Percentiles rank a stretch among this genome's conserved stretches.
Evolutionary conservation across 2,113 vertebrate genomes (phyloP).

Genomic region (Suricata suricatta): DNA sequence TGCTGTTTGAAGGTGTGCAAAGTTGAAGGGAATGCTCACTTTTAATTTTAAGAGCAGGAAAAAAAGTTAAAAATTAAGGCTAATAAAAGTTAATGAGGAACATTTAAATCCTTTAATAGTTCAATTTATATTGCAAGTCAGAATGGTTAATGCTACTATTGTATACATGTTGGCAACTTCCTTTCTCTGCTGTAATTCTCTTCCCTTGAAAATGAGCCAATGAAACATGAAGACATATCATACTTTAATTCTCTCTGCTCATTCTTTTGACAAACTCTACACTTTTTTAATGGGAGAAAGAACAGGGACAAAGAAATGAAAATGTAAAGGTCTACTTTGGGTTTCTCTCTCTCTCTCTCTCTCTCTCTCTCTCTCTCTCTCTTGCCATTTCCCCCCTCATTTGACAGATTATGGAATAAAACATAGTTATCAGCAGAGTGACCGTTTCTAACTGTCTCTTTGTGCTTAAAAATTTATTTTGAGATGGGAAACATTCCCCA

Average conservation of each 20-base stretch:
- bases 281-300: not conserved
- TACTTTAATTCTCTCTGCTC: slow-evolving; percentile 41
- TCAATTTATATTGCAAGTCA: slow-evolving; percentile 80
- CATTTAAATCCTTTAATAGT: slow-evolving; percentile 75
- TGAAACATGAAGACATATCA: slow-evolving; percentile 1
- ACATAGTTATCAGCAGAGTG: slow-evolving; percentile 72
- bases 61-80: slow-evolving; percentile 74
- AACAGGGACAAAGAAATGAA: slow-evolving; percentile 57
- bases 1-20: not conserved
- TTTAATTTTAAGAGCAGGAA: slow-evolving; percentile 75
- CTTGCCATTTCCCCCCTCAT: slow-evolving; percentile 59
- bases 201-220: slow-evolving; percentile 68
- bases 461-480: slow-evolving; percentile 69
- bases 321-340: slow-evolving; percentile 26
- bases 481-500: slow-evolving; percentile 80
- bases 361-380: not conserved
- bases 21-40: slow-evolving; percentile 11
- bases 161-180: slow-evolving; percentile 72
- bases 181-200: slow-evolving; percentile 63
- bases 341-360: not conserved
- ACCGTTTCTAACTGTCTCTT: slow-evolving; percentile 65
- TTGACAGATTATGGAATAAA: slow-evolving; percentile 69
- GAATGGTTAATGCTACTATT: slow-evolving; percentile 66
- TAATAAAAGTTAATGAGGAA: slow-evolving; percentile 81
- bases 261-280: slow-evolving; percentile 56